Evolutionary conservation across 2,888 invertebrate species (phyloP), one percentile per base, ranked within the genome.

Genomic region (Spisula subtruncata): DNA sequence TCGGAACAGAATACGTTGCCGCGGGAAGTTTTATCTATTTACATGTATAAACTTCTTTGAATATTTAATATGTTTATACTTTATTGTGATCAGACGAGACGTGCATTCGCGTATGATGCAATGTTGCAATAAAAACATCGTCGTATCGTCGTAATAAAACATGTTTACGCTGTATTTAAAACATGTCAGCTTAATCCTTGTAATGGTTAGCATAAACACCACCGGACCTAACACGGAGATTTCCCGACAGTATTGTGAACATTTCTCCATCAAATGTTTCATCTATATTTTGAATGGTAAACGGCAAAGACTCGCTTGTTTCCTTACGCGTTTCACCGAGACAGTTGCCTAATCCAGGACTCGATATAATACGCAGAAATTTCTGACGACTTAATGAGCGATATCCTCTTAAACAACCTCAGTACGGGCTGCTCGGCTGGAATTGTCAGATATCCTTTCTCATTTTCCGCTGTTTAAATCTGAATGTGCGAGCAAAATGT

Each of bases 371-470:
- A 75, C 35, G 10, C 29, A 35, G 75, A 0, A 32, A 4, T 32
- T 32, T 75, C 75, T 75, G 2, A 35, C 10, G 35, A 75, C 14
- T 35, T 75, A 16, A 75, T 75, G 75, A 75, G 35, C 16, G 12
- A 32, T 32, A 75, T 75, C 75, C 75, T 32, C 32, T 75, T 18
- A 32, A 2, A 35, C 75, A 35, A 35, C 16, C 12, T 60, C 16
- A 60, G 20, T 25, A 75, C 35, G 32, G 75, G 32, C 4, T 35
- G 75, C 25, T 75, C 35, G 35, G 29, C 35, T 32, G 75, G 75
- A 75, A 75, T 16, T 75, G 75, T 75, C 75, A 16, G 75, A 75
- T 35, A 75, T 75, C 25, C 35, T 25, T 14, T 32, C 75, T 75
- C 32, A 75, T 75, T 14, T 75, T 75, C 16, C 35, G 75, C 35